These are phyloP conservation scores for Halocaridina rubra DNA, from an alignment of 2,888 invertebrate genomes.

Conservation along the genomic window DNA sequence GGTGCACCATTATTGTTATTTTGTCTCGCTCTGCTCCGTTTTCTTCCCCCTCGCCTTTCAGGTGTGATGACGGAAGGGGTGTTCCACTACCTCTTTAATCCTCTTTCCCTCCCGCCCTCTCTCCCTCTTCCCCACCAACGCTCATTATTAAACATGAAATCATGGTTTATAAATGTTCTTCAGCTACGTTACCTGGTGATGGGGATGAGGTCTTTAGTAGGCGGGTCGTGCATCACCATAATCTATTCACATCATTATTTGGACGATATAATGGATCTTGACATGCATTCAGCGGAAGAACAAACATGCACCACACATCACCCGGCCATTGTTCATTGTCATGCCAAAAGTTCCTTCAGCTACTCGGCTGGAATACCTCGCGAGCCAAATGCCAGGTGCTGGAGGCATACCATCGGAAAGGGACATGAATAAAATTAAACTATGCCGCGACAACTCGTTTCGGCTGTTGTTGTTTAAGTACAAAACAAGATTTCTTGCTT, in stretches of 20 bases:
- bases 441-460: too few species aligned
- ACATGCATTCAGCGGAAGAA: neutral
- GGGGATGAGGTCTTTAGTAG: neutral
- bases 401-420: too few species aligned
- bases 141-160: neutral
- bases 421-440: too few species aligned
- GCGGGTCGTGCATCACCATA: neutral
- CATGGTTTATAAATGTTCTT: neutral
- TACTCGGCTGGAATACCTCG: neutral
- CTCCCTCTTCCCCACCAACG: neutral
- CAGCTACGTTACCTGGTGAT: neutral
- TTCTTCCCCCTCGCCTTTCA: neutral
- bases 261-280: neutral
- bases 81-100: too few species aligned
- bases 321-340: conserved; percentile 10
- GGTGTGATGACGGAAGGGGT: neutral
- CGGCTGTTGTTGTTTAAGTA: neutral
- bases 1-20: neutral
- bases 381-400: neutral
- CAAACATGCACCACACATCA: conserved; percentile 6
- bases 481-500: conserved; percentile 37
- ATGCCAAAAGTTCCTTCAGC: conserved; percentile 2
- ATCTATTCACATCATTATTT: neutral
- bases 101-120: too few species aligned
- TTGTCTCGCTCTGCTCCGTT: neutral